Percentiles rank a stretch among this genome's conserved stretches.
Evolutionary conservation across 2,888 invertebrate species (phyloP).

Genomic region (Trachelus iudaicus): DNA sequence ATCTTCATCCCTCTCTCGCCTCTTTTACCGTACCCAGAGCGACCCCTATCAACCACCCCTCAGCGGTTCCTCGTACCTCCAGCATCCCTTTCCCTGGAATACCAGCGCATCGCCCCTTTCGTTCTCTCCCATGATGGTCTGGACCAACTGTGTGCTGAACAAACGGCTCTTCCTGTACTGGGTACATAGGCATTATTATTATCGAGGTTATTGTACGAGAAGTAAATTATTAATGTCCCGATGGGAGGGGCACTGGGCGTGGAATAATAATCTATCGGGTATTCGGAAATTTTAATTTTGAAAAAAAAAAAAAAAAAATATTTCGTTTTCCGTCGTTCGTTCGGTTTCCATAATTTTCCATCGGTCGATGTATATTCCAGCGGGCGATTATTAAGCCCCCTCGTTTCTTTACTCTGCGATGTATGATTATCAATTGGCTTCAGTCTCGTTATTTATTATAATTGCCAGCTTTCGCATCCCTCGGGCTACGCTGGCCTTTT

Average conservation of each 20-base stretch:
- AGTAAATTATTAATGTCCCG: neutral
- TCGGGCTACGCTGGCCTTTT: neutral
- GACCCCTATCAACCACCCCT: constrained; percentile 8
- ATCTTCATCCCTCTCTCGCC: constrained; percentile 10
- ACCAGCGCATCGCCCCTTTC: neutral
- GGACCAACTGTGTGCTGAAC: constrained; percentile 43
- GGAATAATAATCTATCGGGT: neutral
- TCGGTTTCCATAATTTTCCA: neutral
- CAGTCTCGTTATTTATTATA: neutral
- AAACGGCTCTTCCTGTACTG: constrained; percentile 44
- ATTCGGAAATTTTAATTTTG: neutral
- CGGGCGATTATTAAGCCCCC: neutral
- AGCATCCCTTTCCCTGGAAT: constrained; percentile 15
- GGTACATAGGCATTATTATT: neutral
- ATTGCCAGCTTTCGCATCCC: neutral
- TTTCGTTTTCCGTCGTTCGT: neutral
- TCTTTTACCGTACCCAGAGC: constrained; percentile 21
- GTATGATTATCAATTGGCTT: neutral
- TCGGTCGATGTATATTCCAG: neutral
- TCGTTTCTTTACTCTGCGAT: neutral
- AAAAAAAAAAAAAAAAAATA: no score
- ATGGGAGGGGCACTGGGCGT: neutral
- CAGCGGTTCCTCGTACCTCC: constrained; percentile 9
- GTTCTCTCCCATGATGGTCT: constrained; percentile 25
- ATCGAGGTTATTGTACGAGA: neutral